Evolutionary conservation across 2,113 vertebrate species (phyloP).

Genomic region (Etheostoma cragini): DNA sequence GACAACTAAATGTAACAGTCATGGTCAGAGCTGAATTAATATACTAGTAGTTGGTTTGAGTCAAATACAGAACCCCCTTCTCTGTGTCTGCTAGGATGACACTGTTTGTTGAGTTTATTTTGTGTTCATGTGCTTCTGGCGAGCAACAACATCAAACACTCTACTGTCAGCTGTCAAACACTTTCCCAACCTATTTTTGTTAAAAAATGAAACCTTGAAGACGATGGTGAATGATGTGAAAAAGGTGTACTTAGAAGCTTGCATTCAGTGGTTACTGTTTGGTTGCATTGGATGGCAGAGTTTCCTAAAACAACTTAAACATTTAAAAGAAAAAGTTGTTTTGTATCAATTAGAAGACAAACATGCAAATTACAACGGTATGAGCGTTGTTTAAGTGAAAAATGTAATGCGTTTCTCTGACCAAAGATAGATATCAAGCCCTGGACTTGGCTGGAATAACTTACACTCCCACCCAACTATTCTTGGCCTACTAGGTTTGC

Average conservation of each 20-base stretch:
- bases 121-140: background rate
- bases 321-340: background rate
- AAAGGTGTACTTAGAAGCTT: background rate
- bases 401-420: background rate
- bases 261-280: background rate
- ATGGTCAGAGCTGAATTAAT: background rate
- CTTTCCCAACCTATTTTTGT: background rate
- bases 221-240: constrained; percentile 1
- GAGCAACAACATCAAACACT: background rate
- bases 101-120: background rate
- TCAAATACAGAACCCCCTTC: background rate
- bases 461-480: background rate
- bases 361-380: background rate
- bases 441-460: background rate
- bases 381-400: background rate
- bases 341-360: background rate
- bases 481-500: background rate
- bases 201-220: background rate
- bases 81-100: background rate
- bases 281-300: background rate
- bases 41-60: background rate
- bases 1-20: background rate
- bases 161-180: background rate
- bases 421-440: background rate
- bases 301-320: background rate